A percentile compares a stretch with the other conserved stretches of the same genome.
phyloP scores from a whole-genome alignment of 1,140 invertebrate species.

The Marisa cornuarietis region DNA sequence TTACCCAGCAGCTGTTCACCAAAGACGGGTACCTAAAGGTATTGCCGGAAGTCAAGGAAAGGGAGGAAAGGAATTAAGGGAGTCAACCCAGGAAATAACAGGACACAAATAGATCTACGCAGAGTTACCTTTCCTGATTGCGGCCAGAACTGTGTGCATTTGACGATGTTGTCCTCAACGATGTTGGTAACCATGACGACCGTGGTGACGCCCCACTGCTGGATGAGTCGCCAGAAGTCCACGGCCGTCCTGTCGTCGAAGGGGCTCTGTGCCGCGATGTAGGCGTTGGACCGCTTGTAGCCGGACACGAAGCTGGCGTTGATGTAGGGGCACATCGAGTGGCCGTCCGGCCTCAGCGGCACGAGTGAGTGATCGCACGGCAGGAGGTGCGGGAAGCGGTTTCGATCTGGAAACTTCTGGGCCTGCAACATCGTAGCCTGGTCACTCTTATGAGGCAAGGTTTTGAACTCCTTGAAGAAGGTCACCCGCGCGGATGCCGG shows the following conservation, averaged over 20 bases:
- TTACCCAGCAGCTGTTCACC: no score
- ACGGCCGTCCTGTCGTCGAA: slow-evolving; percentile 60
- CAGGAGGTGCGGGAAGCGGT: slow-evolving; percentile 60
- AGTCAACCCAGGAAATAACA: no score
- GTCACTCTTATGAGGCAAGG: slow-evolving; percentile 43
- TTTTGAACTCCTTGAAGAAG: slow-evolving; percentile 59
- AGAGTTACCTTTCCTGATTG: slow-evolving; percentile 40
- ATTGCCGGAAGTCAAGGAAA: no score
- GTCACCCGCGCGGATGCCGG: slow-evolving; percentile 31
- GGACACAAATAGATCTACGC: slow-evolving; percentile 44
- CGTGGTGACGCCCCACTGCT: slow-evolving; percentile 50
- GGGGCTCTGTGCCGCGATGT: slow-evolving; percentile 64
- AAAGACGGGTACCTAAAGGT: no score
- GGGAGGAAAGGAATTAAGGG: no score
- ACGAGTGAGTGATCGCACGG: slow-evolving; percentile 63
- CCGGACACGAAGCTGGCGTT: slow-evolving; percentile 80
- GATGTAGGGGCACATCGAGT: slow-evolving; percentile 83
- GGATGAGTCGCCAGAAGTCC: slow-evolving; percentile 64
- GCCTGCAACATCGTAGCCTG: slow-evolving; percentile 39
- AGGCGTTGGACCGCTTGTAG: slow-evolving; percentile 44
- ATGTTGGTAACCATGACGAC: slow-evolving; percentile 60
- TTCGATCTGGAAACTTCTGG: slow-evolving; percentile 45
- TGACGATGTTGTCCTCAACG: slow-evolving; percentile 62
- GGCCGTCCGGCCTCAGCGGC: slow-evolving; percentile 37
- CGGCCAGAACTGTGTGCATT: slow-evolving; percentile 66